These are phyloP conservation scores for Semnornis frantzii DNA, from an alignment of 2,113 vertebrate genomes.

Conservation along the genomic window DNA sequence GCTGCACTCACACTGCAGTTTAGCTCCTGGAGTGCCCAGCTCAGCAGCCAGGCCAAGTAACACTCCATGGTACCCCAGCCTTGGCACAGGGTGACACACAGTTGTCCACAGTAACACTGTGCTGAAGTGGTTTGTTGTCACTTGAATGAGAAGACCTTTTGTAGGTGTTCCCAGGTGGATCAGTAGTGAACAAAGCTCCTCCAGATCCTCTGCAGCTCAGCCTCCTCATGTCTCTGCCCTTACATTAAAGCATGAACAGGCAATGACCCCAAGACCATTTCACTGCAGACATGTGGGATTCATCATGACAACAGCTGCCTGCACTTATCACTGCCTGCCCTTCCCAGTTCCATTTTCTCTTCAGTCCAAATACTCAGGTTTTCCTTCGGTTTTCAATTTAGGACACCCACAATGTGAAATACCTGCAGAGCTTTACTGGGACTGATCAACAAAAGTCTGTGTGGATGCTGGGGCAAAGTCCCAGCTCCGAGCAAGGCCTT, in stretches of 20 bases:
- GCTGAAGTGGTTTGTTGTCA: not conserved
- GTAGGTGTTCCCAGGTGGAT: not conserved
- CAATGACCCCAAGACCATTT: not conserved
- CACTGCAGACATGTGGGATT: not conserved
- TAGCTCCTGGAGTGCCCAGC: not conserved
- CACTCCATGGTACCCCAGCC: not conserved
- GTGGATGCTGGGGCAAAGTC: not conserved
- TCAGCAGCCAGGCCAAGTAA: not conserved
- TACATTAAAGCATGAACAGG: not conserved
- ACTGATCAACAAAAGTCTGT: not conserved
- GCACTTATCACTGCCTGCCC: not conserved
- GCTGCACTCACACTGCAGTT: no score
- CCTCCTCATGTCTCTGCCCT: not conserved
- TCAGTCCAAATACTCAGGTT: not conserved
- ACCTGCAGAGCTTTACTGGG: not conserved
- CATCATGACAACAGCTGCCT: constrained; percentile 25
- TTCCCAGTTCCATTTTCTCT: not conserved
- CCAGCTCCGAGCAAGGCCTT: not conserved
- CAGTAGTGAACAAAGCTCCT: not conserved
- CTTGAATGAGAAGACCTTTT: not conserved
- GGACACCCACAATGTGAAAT: not conserved
- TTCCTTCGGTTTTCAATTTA: not conserved
- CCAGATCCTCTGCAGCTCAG: not conserved
- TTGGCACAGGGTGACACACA: not conserved
- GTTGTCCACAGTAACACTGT: not conserved